Percentiles rank a stretch among this genome's conserved stretches.
Conservation (phyloP, 30 jellyfish, hydroid and myxozoan species). For the Catostylus mosaicus region DNA sequence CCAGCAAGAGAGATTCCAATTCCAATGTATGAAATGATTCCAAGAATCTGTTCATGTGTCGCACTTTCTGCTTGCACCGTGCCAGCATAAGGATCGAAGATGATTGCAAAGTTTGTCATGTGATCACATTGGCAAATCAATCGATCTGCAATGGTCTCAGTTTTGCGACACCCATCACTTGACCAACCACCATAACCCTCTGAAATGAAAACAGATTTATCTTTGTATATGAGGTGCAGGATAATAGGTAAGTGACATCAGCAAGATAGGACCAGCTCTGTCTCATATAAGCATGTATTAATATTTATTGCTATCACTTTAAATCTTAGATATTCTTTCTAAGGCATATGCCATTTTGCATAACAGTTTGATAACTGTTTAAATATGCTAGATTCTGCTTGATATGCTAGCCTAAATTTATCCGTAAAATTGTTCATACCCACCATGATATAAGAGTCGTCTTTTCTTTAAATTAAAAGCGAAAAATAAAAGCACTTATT, state of each 20-base stretch:
- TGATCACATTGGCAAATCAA: constrained; percentile 62
- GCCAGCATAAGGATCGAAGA: constrained; percentile 69
- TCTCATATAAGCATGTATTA: too few relatives aligned
- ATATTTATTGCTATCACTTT: too few relatives aligned
- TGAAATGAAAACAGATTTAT: background rate
- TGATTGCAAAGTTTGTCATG: constrained; percentile 73
- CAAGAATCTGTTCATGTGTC: constrained; percentile 55
- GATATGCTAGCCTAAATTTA: too few relatives aligned
- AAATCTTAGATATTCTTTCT: too few relatives aligned
- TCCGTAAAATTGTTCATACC: too few relatives aligned
- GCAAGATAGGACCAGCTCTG: too few relatives aligned
- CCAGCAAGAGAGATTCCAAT: constrained; percentile 67
- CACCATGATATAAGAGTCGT: too few relatives aligned
- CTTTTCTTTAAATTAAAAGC: too few relatives aligned
- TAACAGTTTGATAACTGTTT: too few relatives aligned
- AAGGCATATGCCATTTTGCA: too few relatives aligned
- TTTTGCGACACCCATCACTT: constrained; percentile 45
- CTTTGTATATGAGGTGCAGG: background rate
- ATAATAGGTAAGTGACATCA: background rate
- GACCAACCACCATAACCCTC: constrained; percentile 76
- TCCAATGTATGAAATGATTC: constrained; percentile 59
- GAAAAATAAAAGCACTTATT: too few relatives aligned
- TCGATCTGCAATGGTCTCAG: background rate
- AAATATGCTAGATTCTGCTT: too few relatives aligned
- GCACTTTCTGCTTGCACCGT: constrained; percentile 14